Evolutionary conservation across 2,113 vertebrate species (phyloP), one percentile per base, ranked within the genome.

Genomic region (Potamarius usumacintae): DNA sequence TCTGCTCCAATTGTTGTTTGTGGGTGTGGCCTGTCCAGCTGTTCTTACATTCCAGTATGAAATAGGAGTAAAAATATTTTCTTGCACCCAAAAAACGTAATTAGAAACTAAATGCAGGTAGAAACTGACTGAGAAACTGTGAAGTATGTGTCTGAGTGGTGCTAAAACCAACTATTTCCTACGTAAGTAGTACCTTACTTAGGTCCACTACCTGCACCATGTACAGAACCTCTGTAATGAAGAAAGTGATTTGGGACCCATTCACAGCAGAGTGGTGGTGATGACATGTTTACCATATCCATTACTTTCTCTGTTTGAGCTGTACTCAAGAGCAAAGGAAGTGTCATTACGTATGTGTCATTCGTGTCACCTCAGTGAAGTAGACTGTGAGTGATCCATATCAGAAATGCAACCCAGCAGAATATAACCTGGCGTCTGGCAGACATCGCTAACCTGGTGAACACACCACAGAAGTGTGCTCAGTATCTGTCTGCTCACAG

Each of bases 391-490:
- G 52, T 22, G 79, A 82, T 79, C 76, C 62, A 53, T 84, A 84
- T 86, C 79, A 63, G 84, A 22, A 18, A 62, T 50, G 48, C 58
- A 20, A 60, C 42, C 78, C 86, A 11, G 60, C 6, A 63, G 76
- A 71, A 81, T 85, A 76, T 88, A 84, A 50, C 42, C 57, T 25
- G 48, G 71, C 53, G 22, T n/a, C 57, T 25, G 65, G 53, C n/a
- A 12, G 52, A 25, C 20, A 25, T 22, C 69, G 4, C 34, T 1
- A 48, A 77, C 62, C 85, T 27, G 25, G n/a, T 55, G 30, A 60
- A 42, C 60, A 25, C 71, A 63, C 34, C 78, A 60, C 69, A 22
- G 25, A 82, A 78, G 30, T 27, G 60, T 82, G 34, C 60, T 4
- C 42, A 72, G 17, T 0, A 50, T 67, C 53, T 52, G 72, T 67